Base-by-base conservation (phyloP, 2,888 invertebrate genomes). In the Sarcophaga subvicina region DNA sequence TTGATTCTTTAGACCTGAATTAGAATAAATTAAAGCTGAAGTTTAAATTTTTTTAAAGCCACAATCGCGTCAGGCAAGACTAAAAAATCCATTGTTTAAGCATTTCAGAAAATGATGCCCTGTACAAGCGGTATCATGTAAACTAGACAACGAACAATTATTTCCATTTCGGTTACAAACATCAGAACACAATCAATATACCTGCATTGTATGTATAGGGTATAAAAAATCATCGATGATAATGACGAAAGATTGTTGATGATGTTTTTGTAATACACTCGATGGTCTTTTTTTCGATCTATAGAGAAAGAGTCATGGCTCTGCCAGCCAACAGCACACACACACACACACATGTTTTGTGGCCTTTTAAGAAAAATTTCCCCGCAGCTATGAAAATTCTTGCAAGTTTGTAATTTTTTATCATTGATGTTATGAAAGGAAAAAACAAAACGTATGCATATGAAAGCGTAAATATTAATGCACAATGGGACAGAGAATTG, bases 381-480 rank as follows among this genome's bases (percentile, higher is more conserved):
- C 87, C 87, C 79, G 84, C 84, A 87, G 87, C 87, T 82, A 88
- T 85, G 85, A 80, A 85, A 87, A 87, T 88, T 86, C 81, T 77
- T 86, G 87, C 83, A 83, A 75, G 69, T 85, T 87, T 83, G 64
- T 80, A 47, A 62, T 67, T 79, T 75, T 70, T 64, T 82, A 84
- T 84, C 84, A 81, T 63, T 81, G 81, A 81, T 87, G 25, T 76
- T 84, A 72, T 72, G 8, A 37, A 37, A 37, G 37, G 1, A 37
- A 10, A 37, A 37, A 10, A 37, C 37, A 37, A 75, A 64, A 76
- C 49, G 22, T 45, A 49, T 22, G 54, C 27, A 54, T 71, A 63
- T 70, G 64, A 12, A 70, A 11, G 27, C 45, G 59, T 72, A 49
- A 25, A n/a, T 67, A 22, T 12, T 17, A 4, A 69, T 20, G 27